These are phyloP conservation scores for Sminthurinus aureus DNA, from an alignment of 2,888 invertebrate species.

Conservation along the genomic window DNA sequence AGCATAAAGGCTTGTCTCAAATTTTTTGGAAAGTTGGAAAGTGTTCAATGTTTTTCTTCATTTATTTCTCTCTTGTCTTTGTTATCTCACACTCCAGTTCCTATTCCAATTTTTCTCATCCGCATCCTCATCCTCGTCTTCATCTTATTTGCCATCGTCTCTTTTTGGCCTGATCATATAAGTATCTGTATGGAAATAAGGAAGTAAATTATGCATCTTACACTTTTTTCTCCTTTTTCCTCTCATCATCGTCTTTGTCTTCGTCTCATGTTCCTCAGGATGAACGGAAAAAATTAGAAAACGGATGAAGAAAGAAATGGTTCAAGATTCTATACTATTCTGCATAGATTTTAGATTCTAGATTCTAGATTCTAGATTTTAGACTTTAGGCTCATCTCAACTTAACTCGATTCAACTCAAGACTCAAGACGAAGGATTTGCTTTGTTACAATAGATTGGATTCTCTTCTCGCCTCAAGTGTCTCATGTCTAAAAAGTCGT, in stretches of 20 bases:
- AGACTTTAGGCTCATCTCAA: no score
- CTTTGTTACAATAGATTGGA: slow-evolving; percentile 39
- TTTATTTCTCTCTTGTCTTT: slow-evolving; percentile 1
- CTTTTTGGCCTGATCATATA: background rate
- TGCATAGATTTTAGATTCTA: background rate
- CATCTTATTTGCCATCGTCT: background rate
- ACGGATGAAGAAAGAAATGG: background rate
- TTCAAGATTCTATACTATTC: background rate
- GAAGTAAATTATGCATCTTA: background rate
- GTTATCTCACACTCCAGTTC: background rate
- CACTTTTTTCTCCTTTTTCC: background rate
- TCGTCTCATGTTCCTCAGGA: background rate
- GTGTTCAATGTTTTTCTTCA: slow-evolving; percentile 22
- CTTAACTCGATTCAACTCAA: no score
- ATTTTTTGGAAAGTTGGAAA: slow-evolving; percentile 17
- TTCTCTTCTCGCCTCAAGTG: slow-evolving; percentile 36
- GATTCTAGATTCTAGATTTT: background rate
- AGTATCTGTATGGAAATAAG: background rate
- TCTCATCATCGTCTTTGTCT: background rate
- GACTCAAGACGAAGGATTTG: slow-evolving; percentile 6
- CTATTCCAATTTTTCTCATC: background rate
- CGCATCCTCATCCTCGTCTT: background rate
- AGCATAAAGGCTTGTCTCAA: background rate
- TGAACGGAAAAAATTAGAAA: background rate
- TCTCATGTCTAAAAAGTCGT: slow-evolving; percentile 20